Evolutionary conservation across 1,140 invertebrate species (phyloP).

Genomic region (Tetranychus urticae): DNA sequence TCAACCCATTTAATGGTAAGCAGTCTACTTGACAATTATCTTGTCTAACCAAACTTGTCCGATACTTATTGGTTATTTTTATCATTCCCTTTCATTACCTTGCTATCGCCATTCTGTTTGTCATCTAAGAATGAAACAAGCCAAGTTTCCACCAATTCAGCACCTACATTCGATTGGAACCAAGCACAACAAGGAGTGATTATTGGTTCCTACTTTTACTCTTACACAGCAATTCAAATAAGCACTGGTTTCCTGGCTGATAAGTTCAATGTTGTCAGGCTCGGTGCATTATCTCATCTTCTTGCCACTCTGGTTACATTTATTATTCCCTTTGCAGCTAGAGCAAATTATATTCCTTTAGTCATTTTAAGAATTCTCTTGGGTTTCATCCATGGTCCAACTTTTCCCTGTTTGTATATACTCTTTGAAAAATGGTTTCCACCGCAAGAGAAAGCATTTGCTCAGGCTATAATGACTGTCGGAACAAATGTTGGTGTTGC

Average conservation of each 20-base stretch:
- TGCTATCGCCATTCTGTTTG: no score
- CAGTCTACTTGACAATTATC: no score
- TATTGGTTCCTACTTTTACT: slow-evolving; percentile 60
- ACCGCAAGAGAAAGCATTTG: background rate
- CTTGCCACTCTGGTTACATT: background rate
- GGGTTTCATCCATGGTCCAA: background rate
- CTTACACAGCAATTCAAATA: slow-evolving; percentile 54
- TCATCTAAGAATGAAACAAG: no score
- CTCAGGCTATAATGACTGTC: no score
- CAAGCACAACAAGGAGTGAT: slow-evolving; percentile 25
- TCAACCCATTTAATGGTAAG: no score
- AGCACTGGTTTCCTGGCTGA: slow-evolving; percentile 54
- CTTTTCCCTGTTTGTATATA: background rate
- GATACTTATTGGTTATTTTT: no score
- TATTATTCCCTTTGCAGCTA: background rate
- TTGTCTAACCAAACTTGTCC: no score
- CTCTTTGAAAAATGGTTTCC: background rate
- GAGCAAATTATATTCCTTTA: background rate
- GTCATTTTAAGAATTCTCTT: background rate
- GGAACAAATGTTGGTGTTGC: no score
- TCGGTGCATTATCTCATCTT: background rate
- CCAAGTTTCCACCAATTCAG: no score
- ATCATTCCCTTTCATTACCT: no score
- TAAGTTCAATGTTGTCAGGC: slow-evolving; percentile 17
- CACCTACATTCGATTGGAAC: no score